Percentiles rank a stretch among this genome's conserved stretches.
phyloP scores from a whole-genome alignment of 2,113 vertebrate species.

The Dasyurus viverrinus region DNA sequence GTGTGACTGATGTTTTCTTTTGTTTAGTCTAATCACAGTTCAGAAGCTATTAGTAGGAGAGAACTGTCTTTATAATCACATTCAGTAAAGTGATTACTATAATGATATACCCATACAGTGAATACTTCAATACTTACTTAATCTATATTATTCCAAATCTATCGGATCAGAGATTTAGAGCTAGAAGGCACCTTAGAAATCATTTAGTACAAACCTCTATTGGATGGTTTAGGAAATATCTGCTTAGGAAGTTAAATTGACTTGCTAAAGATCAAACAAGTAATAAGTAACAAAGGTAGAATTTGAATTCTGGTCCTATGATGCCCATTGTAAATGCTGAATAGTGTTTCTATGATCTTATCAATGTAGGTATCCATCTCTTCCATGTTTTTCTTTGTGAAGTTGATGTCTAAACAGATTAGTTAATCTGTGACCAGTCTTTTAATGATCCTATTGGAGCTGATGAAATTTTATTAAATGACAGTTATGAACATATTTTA shows the following conservation, averaged over 20 bases:
- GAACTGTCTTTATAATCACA: background rate
- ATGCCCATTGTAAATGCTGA: background rate
- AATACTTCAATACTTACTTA: background rate
- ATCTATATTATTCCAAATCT: background rate
- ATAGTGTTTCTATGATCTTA: background rate
- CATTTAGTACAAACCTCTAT: background rate
- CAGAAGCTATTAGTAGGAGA: background rate
- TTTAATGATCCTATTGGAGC: background rate
- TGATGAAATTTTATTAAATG: background rate
- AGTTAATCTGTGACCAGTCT: background rate
- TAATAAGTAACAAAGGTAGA: background rate
- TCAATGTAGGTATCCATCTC: background rate
- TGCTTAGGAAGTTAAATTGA: background rate
- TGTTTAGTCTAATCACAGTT: background rate
- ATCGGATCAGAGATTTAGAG: background rate
- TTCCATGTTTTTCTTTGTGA: background rate
- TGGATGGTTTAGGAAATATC: background rate
- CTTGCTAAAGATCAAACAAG: background rate
- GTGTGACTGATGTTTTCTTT: background rate
- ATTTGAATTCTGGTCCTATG: background rate
- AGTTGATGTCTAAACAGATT: background rate
- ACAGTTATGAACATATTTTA: background rate
- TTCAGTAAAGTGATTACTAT: background rate
- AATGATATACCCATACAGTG: background rate
- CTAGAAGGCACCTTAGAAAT: background rate